Evolutionary conservation across 1,140 invertebrate genomes (phyloP), one percentile per base, ranked within the genome.

Genomic region (Harlomillsia oculata): DNA sequence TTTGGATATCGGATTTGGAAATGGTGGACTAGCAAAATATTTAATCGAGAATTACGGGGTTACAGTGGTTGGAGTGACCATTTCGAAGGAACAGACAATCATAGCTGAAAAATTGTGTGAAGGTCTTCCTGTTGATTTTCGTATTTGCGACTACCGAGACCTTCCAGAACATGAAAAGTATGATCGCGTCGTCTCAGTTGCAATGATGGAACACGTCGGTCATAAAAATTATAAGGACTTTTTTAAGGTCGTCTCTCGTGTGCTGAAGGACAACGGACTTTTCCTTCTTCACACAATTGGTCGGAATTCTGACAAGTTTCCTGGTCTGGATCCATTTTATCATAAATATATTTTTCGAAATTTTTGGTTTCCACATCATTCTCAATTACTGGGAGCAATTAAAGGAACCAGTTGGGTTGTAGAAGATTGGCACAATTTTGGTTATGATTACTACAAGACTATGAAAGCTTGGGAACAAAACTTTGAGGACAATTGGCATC

Each of bases 391-490:
- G n/a, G n/a, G n/a, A n/a, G n/a, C n/a, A n/a, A n/a, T n/a, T n/a
- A n/a, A n/a, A n/a, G n/a, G n/a, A n/a, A n/a, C n/a, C n/a, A n/a
- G n/a, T n/a, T n/a, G n/a, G n/a, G 20, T 53, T 32, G 26, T 61
- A 36, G 59, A 61, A 32, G 59, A 61, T 25, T 56, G 54, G 54
- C 54, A 56, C 23, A 49, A 49, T 21, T 49, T 56, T 50, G 45
- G 54, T 11, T 25, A 36, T 16, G 44, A 48, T 23, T 46, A 55
- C 32, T 11, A 18, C 16, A 8, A 18, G 2, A 56, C 54, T 1
- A 23, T 56, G 1, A 26, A 40, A 26, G 54, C 54, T 25, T 56
- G 54, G 54, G 3, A 53, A 13, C 28, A 30, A 2, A 53, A 53
- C 18, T 53, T 53, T 18, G 25, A 23, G 2, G 20, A 40, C 3